Base-by-base conservation (phyloP, 2,888 invertebrate species). In the Epirrhoe tristata region DNA sequence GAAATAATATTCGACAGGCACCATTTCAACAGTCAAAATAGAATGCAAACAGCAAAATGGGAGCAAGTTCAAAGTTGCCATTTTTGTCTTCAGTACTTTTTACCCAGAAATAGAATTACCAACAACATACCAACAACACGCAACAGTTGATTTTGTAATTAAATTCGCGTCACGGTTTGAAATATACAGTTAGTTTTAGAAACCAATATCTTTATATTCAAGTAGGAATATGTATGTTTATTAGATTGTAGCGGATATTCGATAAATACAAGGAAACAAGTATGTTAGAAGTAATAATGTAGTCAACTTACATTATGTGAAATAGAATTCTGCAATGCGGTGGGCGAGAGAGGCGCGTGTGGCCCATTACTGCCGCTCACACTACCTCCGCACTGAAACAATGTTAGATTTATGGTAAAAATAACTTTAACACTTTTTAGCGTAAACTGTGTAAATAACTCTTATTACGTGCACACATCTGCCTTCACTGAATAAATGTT, bases 331-430 rank as follows among this genome's bases (percentile, higher is more conserved):
- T 93, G 93, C 87, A 93, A 82, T 81, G 90, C 89, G 83, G 91
- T 90, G 79, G 93, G 93, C 82, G 93, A 93, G 70, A 93, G 90
- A 77, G 93, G 93, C 83, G 88, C 93, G 85, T 88, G 92, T 74
- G 88, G 91, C 81, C 91, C 93, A 91, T 91, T 90, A 86, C 89
- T 91, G 79, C 85, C 89, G 85, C 85, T 88, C 78, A 88, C 87
- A 74, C 82, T 90, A 77, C 89, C 91, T 80, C 90, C 91, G 75
- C 89, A 86, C 93, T 93, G 83, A 59, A 89, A 90, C 81, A 84
- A 86, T 52, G 77, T 77, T 74, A 64, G 75, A 75, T 80, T 76
- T 80, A 78, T 71, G 74, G 71, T 83, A 81, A 80, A 84, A 82
- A 82, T 83, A 82, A 76, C 77, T 70, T 71, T 64, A 65, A 70